Evolutionary conservation across 1,140 invertebrate genomes (phyloP), one percentile per base, ranked within the genome.

Genomic region (Leptestheria dahalacensis): DNA sequence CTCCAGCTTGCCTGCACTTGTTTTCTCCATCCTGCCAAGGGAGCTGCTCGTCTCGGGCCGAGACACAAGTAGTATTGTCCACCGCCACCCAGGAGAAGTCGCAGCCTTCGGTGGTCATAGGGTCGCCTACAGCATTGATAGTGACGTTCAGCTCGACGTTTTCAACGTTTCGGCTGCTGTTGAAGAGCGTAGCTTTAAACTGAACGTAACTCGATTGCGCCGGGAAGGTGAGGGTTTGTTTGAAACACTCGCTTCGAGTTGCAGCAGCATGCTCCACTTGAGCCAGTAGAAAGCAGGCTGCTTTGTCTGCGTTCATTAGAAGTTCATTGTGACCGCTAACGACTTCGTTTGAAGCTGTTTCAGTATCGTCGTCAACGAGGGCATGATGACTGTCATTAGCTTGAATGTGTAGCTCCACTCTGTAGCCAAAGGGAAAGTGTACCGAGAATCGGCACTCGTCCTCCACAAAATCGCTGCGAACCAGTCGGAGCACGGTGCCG

Each of bases 381-480:
- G 33, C 15, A 9, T 41, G 33, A 41, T 6, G 15, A 15, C 6
- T 41, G 6, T 41, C 33, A 15, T 41, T 15, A 41, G 33, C 15
- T 6, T 41, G 33, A 15, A 41, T 41, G 6, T 15, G 33, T 12
- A 55, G 53, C 11, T 33, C 12, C 2, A 81, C 75, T 33, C 75
- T 66, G 67, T 81, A 77, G 2, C 81, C 81, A 66, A 79, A 81
- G 0, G 81, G 80, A 53, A 82, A 65, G 61, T 79, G 77, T 50
- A 83, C 78, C 62, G 73, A 72, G 68, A 80, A 82, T 18, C 78
- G 78, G 66, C 81, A 83, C 50, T 74, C 24, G 1, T 29, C 15
- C 26, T 20, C 10, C 15, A 12, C 53, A 25, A 55, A 12, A 21
- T 33, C 15, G 23, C 21, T 6, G 21, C 9, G 21, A 18, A 26